Base-by-base conservation (phyloP, 2,113 vertebrate genomes). In the Peucedramus taeniatus region DNA sequence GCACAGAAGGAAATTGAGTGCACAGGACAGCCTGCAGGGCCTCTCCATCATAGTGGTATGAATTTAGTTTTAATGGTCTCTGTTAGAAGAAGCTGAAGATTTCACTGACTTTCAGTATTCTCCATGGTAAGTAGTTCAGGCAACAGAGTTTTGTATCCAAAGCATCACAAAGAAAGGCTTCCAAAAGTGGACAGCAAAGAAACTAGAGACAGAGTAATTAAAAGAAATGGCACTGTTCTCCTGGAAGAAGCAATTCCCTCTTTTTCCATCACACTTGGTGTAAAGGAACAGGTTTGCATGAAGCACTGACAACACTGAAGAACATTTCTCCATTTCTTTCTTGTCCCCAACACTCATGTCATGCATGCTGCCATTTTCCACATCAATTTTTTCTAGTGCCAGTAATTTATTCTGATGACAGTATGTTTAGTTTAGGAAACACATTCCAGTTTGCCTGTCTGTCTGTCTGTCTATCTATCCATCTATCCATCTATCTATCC, bases 391-490 rank as follows among this genome's bases (percentile, higher is more conserved):
- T 95, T 33, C 28, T 63, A 21, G 18, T 60, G 56, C 5, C 11
- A 61, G 15, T 63, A 40, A 74, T 87, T 87, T 65, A 47, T n/a
- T 69, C 18, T 20, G 51, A 37, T 68, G 44, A 17, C 53, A 44
- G 14, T 33, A 44, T 28, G 3, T 15, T 76, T 83, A 22, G 24
- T 83, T 72, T 65, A 94, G 21, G 33, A 57, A 37, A 53, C 4
- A 40, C 17, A 23, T 65, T 69, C 21, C 14, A 13, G 1, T 75
- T 19, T 47, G 0, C 4, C 35, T 51, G 0, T 23, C 28, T 47
- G 0, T 54, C 53, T 56, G 1, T 2, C 21, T 63, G 2, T 5
- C 50, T 56, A 4, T 35, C 50, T 30, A 1, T 8, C 30, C 47
- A 1, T 53, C 37, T 53, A 0, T 47, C 51, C 39, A 5, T 33